These are phyloP conservation scores for Eremophila alpestris DNA, from an alignment of 2,797 vertebrate genomes.

Conservation along the genomic window DNA sequence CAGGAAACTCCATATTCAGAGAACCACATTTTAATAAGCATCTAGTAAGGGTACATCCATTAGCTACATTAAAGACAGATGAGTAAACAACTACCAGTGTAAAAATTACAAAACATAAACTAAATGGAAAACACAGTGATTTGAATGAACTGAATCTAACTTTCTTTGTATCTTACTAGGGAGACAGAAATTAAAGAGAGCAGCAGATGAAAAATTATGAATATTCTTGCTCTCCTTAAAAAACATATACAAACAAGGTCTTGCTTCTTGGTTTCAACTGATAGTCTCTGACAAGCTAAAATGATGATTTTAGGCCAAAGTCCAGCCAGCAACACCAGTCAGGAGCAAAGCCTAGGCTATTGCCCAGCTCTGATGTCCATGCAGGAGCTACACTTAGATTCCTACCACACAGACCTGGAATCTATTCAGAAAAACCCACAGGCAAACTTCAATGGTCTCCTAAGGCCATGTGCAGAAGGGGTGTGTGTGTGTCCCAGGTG, in stretches of 20 bases:
- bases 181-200: not conserved
- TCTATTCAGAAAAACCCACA: not conserved
- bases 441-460: not conserved
- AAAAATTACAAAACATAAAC: not conserved
- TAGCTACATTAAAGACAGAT: not conserved
- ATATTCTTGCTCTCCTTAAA: not conserved
- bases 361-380: not conserved
- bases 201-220: not conserved
- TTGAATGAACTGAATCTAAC: not conserved
- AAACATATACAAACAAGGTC: not conserved
- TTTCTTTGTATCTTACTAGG: not conserved
- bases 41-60: not conserved
- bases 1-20: not conserved
- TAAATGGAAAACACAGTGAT: not conserved
- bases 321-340: fast-evolving
- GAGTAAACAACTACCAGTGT: not conserved
- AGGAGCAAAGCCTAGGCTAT: not conserved
- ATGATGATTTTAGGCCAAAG: not conserved
- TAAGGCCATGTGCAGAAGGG: not conserved
- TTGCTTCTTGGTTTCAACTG: not conserved
- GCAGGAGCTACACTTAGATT: not conserved
- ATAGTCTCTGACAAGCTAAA: not conserved
- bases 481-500: not conserved
- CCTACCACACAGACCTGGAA: fast-evolving
- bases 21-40: not conserved